These are phyloP conservation scores for Baryphthengus martii DNA, from an alignment of 2,113 vertebrate species.

Conservation along the genomic window DNA sequence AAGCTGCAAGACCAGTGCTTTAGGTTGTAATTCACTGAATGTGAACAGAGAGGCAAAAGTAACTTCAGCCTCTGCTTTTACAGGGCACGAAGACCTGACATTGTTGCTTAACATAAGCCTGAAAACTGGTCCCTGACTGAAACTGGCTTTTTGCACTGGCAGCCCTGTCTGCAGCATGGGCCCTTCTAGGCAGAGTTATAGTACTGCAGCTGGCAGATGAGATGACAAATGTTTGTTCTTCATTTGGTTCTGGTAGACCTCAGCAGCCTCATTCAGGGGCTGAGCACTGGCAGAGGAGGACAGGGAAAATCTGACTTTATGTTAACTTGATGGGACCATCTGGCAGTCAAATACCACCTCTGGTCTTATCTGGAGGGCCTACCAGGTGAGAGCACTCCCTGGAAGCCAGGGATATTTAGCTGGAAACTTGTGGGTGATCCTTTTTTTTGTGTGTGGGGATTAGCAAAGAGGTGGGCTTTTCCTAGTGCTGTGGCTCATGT, in stretches of 20 bases:
- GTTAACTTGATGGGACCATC: not conserved
- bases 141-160: not conserved
- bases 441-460: not conserved
- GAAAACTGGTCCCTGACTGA: not conserved
- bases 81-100: not conserved
- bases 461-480: not conserved
- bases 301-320: not conserved
- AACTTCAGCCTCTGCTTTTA: not conserved
- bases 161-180: not conserved
- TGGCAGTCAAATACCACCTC: not conserved
- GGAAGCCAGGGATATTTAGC: not conserved
- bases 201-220: not conserved
- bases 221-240: not conserved
- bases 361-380: not conserved
- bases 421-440: not conserved
- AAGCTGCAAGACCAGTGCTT: not conserved
- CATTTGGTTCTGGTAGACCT: not conserved
- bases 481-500: not conserved
- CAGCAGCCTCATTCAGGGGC: not conserved
- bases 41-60: not conserved
- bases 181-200: not conserved
- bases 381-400: not conserved
- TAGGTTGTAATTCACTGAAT: not conserved
- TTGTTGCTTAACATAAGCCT: not conserved
- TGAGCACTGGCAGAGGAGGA: not conserved